Evolutionary conservation across 2,888 invertebrate genomes (phyloP).

Genomic region (Heliconius cydno): DNA sequence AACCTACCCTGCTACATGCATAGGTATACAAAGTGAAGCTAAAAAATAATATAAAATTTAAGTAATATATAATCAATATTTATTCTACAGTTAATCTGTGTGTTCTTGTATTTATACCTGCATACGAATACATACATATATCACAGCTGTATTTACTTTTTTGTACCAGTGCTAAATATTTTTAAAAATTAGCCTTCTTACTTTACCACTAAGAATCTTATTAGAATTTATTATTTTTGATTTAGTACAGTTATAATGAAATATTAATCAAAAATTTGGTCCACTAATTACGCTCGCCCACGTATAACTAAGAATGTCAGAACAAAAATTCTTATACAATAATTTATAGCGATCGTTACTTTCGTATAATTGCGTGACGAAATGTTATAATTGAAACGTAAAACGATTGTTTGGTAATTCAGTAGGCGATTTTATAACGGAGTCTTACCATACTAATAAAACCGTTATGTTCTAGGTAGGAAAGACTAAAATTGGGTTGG

Average conservation of each 20-base stretch:
- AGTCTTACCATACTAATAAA: constrained; percentile 9
- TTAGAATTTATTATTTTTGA: not conserved
- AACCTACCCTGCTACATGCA: too few species aligned
- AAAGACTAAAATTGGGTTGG: constrained; percentile 9
- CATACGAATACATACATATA: too few species aligned
- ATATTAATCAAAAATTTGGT: constrained; percentile 16
- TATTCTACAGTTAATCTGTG: not conserved
- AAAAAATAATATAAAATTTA: not conserved
- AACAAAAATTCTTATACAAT: constrained; percentile 41
- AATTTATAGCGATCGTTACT: constrained; percentile 44
- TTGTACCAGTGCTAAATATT: not conserved
- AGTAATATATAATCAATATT: not conserved
- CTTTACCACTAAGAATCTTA: not conserved
- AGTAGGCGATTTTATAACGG: constrained; percentile 31
- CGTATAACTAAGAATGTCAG: constrained; percentile 29
- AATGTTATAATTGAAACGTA: constrained; percentile 48
- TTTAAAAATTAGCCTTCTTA: not conserved
- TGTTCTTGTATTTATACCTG: not conserved
- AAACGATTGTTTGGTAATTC: constrained; percentile 34
- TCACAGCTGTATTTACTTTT: not conserved
- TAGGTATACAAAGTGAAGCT: too few species aligned
- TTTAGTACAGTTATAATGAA: constrained; percentile 4
- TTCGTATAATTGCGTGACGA: constrained; percentile 47
- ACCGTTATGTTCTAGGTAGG: not conserved
- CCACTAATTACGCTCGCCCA: constrained; percentile 23